Evolutionary conservation across 2,888 invertebrate species (phyloP).

Genomic region (Diaperis boleti): DNA sequence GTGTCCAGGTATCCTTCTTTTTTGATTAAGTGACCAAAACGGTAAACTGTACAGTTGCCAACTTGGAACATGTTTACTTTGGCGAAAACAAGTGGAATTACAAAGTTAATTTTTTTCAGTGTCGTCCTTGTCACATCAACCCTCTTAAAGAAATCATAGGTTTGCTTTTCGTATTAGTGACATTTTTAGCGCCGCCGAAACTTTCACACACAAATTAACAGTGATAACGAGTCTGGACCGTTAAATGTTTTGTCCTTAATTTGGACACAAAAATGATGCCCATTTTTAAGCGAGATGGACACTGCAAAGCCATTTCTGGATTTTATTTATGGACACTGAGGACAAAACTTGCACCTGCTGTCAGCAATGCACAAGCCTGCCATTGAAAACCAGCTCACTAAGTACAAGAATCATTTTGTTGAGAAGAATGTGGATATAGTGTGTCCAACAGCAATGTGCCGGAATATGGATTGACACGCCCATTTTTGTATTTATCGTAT

Average conservation of each 20-base stretch:
- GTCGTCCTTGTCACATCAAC: too few relatives aligned
- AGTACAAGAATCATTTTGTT: neutral
- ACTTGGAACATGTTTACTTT: conserved; percentile 16
- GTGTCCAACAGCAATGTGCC: too few relatives aligned
- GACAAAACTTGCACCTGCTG: conserved; percentile 13
- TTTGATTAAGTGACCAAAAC: conserved; percentile 3
- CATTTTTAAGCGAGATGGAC: neutral
- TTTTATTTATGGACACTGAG: conserved; percentile 10
- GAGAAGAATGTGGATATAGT: too few relatives aligned
- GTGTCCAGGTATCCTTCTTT: neutral
- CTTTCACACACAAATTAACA: conserved; percentile 27
- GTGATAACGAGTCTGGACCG: conserved; percentile 3
- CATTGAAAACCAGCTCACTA: conserved; percentile 15
- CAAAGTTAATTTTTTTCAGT: neutral
- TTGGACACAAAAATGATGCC: neutral
- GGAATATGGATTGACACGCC: too few relatives aligned
- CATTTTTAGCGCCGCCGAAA: conserved; percentile 13
- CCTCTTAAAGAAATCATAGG: conserved; percentile 10
- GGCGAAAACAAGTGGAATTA: conserved; percentile 10
- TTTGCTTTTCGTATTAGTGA: conserved; percentile 13
- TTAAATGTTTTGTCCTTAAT: neutral
- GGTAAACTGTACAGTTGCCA: conserved; percentile 7
- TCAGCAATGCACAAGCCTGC: neutral
- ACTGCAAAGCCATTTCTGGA: neutral
- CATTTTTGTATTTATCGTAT: too few relatives aligned